Conservation (phyloP, 2,113 vertebrate genomes). For the Callospermophilus lateralis region DNA sequence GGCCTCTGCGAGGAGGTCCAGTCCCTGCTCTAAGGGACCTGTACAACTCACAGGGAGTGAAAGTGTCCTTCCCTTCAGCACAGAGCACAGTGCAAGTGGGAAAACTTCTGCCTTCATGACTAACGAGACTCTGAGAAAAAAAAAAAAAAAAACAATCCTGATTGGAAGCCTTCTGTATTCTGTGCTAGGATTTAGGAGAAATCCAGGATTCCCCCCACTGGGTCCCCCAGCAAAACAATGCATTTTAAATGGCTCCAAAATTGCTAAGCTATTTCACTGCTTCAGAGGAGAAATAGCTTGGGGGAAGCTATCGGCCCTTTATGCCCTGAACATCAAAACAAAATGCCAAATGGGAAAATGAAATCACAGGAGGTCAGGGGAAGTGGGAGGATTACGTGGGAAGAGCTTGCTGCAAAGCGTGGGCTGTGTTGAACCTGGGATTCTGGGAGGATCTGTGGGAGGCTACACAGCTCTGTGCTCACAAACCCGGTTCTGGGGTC, state of each 20-base stretch:
- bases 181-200: constrained; percentile 77
- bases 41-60: rapidly evolving
- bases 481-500: background rate
- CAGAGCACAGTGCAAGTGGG: constrained; percentile 66
- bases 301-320: constrained; percentile 88
- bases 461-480: background rate
- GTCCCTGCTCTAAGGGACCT: background rate
- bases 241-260: constrained; percentile 88
- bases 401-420: background rate
- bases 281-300: constrained; percentile 88
- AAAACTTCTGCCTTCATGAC: constrained; percentile 66
- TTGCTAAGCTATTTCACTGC: constrained; percentile 88
- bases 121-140: constrained; percentile 33
- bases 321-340: constrained; percentile 88
- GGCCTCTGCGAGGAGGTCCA: rapidly evolving
- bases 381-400: constrained; percentile 33
- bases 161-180: constrained; percentile 79
- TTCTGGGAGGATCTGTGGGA: background rate
- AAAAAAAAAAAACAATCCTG: constrained; percentile 40
- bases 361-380: constrained; percentile 75
- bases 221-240: constrained; percentile 85
- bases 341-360: constrained; percentile 87
- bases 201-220: background rate
- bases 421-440: constrained; percentile 9
- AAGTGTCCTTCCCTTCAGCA: constrained; percentile 73